Base-by-base conservation (phyloP, 2,113 vertebrate genomes). In the Bufo gargarizans region DNA sequence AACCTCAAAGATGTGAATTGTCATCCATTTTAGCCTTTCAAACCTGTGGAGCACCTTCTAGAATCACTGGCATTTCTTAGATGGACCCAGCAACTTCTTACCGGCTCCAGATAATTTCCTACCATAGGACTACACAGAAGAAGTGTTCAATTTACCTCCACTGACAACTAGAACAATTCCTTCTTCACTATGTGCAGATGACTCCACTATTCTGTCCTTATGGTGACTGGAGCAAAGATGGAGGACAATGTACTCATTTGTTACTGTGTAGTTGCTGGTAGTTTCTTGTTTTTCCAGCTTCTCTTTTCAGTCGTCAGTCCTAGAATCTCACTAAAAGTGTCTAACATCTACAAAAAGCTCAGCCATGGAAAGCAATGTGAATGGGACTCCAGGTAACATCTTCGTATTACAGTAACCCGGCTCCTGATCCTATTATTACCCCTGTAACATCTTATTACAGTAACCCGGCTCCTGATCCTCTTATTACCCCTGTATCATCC, bases 341-440 rank as follows among this genome's bases (percentile, higher is more conserved):
- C 92, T 0, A 89, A 91, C 0, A 91, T 91, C 50, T 96, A 94
- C 47, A 89, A 88, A 13, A 87, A 55, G 59, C 91, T 96, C 86
- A 93, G 93, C 22, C 53, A 91, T 0, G 90, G 89, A 85, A 95
- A 94, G 90, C 90, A 93, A 90, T 95, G 92, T 0, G 96, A 97
- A 91, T 96, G 95, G 95, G 94, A 96, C 93, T 96, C 96, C 90
- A 95, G 96, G 95, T 96, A 93, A 47, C 72, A 56, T 80, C 71
- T 2, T 72, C 67, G 33, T n/a, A 22, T 80, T 84, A 67, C 55
- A 59, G 71, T 85, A 85, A 76, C 50, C 69, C 69, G 43, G 69
- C 69, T 58, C 77, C 61, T 80, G 86, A 87, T 49, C 69, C 61
- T 65, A 61, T 82, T 45, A 72, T 72, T 72, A 72, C 69, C 43